Base-by-base conservation (phyloP, 2,888 invertebrate species). In the Pyralis farinalis region DNA sequence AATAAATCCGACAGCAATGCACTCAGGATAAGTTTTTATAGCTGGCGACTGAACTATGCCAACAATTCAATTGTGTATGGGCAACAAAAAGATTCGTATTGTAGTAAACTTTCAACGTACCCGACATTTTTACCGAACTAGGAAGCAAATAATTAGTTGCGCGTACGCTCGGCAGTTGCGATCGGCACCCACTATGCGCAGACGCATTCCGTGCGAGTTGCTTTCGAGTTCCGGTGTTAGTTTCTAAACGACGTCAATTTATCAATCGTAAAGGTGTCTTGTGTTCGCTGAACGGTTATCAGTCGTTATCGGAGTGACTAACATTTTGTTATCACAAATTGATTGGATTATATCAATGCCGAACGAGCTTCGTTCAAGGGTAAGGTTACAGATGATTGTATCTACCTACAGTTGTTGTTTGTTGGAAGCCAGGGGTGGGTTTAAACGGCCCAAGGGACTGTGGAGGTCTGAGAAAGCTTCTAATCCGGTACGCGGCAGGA, bases 321-420 rank as follows among this genome's bases (percentile, higher is more conserved):
- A 50, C 44, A 45, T 46, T 34, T 53, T 53, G 55, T 56, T 56
- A 63, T 55, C 56, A 44, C 57, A 57, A 58, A 61, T 60, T 51
- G 55, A 57, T 63, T 58, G 44, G 39, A 42, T 40, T 51, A 53
- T 47, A 49, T 57, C 40, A 44, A 80, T 83, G 81, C 81, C 82
- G 44, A 77, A 58, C 47, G 83, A 80, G 45, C 60, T 58, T 46
- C 65, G 62, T 70, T 46, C 66, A 61, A 76, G 71, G 71, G 80
- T 82, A 63, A 77, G 75, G 54, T 52, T 49, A 37, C 12, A 20
- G 36, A 20, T 30, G 25, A 25, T 25, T 7, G 7, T 8, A 5
- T 25, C n/a, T 25, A 16, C 16, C 16, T 16, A 16, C 2, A 16
- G 2, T 16, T 16, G 4, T 16, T 16, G 4, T 16, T n/a, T n/a